Conservation (phyloP, 2,888 invertebrate species). For the Eueremaeus valkanovi region DNA sequence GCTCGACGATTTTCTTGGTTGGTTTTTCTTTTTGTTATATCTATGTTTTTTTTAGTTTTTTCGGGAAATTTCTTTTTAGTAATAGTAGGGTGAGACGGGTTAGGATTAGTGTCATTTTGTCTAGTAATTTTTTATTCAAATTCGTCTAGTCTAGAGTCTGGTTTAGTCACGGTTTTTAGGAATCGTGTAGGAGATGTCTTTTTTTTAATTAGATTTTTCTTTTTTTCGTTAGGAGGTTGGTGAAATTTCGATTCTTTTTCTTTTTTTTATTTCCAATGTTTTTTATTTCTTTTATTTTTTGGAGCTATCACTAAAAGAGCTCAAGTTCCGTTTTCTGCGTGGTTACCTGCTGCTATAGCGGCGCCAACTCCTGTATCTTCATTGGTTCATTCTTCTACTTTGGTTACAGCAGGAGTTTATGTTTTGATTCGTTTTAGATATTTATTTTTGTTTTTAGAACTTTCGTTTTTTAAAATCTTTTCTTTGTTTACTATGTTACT, state of each 20-base stretch:
- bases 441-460: constrained; percentile 55
- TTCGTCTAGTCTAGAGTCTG: neutral
- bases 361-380: constrained; percentile 73
- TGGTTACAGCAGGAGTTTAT: constrained; percentile 72
- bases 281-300: constrained; percentile 55
- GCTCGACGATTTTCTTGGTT: neutral
- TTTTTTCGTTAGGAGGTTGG: neutral
- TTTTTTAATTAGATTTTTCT: constrained; percentile 51
- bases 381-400: constrained; percentile 71
- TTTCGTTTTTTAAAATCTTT: constrained; percentile 59
- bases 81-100: constrained; percentile 34
- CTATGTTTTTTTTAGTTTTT: constrained; percentile 36
- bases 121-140: constrained; percentile 36
- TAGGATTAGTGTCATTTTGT: constrained; percentile 32
- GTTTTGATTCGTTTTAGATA: constrained; percentile 66
- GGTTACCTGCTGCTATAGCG: constrained; percentile 69
- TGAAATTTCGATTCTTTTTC: neutral
- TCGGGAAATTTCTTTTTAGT: constrained; percentile 9
- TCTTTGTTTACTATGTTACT: constrained; percentile 50
- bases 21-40: constrained; percentile 54
- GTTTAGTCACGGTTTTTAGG: constrained; percentile 31
- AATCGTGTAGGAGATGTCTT: constrained; percentile 53
- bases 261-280: constrained; percentile 48
- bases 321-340: constrained; percentile 74
- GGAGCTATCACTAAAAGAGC: constrained; percentile 71